These are phyloP conservation scores for Spisula solida DNA, from an alignment of 2,888 invertebrate genomes.

Conservation along the genomic window DNA sequence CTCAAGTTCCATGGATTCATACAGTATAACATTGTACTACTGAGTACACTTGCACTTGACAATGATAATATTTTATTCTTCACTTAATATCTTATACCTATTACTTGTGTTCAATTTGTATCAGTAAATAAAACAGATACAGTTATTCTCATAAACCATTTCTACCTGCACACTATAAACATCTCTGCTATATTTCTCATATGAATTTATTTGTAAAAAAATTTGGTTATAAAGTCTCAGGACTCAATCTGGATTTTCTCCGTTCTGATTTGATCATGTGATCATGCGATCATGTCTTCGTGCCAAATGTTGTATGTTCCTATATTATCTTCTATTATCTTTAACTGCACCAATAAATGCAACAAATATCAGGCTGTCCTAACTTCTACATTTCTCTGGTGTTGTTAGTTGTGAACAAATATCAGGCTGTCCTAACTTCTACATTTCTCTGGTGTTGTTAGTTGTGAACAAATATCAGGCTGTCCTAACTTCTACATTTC, in stretches of 20 bases:
- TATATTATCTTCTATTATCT: neutral
- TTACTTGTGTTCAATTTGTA: neutral
- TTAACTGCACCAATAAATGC: conserved; percentile 1
- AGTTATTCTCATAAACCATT: neutral
- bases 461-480: too few species aligned
- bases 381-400: too few species aligned
- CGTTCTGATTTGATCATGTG: neutral
- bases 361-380: neutral
- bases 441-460: too few species aligned
- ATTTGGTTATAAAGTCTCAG: conserved; percentile 2
- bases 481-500: too few species aligned
- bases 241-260: neutral
- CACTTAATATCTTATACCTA: neutral
- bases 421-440: neutral
- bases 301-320: neutral
- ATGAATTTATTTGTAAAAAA: conserved; percentile 15
- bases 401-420: too few species aligned
- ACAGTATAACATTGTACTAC: too few species aligned
- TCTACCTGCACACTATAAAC: neutral
- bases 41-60: too few species aligned
- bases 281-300: neutral
- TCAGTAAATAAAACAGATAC: neutral
- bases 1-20: too few species aligned
- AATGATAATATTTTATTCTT: neutral
- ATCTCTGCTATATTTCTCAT: conserved; percentile 5